phyloP scores from a whole-genome alignment of 2,797 vertebrate genomes.

The Oreonectes daqikongensis region DNA sequence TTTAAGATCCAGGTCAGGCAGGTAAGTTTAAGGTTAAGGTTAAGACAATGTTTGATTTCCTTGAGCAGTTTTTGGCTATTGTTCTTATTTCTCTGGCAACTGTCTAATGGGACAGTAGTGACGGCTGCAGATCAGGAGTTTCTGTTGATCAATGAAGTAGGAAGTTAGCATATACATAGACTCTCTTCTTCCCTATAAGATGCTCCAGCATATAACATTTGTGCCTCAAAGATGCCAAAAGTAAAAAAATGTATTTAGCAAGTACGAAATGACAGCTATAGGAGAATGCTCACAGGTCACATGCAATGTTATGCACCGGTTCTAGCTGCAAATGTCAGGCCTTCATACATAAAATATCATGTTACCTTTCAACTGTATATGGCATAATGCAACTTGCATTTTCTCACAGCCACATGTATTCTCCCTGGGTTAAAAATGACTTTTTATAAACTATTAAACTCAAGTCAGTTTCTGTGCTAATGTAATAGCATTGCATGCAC shows the following conservation, averaged over 20 bases:
- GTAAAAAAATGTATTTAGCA: neutral
- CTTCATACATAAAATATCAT: neutral
- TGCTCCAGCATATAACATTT: too few relatives aligned
- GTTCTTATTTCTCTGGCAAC: neutral
- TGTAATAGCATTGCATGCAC: neutral
- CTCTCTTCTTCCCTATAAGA: too few relatives aligned
- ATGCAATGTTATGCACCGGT: neutral
- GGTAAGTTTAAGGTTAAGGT: slow-evolving; percentile 19
- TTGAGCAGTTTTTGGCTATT: neutral
- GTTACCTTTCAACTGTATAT: too few relatives aligned
- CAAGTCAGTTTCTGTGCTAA: neutral
- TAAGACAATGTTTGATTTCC: neutral
- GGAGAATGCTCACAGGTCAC: neutral
- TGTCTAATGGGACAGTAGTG: neutral
- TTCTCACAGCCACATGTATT: neutral
- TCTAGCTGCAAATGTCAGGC: slow-evolving; percentile 18
- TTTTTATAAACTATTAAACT: neutral
- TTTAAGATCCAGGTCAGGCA: slow-evolving; percentile 41
- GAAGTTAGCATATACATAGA: neutral
- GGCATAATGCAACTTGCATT: neutral
- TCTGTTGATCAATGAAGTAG: neutral
- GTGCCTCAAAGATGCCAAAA: too few relatives aligned
- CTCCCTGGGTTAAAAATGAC: neutral
- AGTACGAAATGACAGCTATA: neutral
- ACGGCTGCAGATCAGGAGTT: neutral